These are phyloP conservation scores for Platygyra sinensis DNA, from an alignment of 64 coral and sea anemone genomes.

Conservation along the genomic window DNA sequence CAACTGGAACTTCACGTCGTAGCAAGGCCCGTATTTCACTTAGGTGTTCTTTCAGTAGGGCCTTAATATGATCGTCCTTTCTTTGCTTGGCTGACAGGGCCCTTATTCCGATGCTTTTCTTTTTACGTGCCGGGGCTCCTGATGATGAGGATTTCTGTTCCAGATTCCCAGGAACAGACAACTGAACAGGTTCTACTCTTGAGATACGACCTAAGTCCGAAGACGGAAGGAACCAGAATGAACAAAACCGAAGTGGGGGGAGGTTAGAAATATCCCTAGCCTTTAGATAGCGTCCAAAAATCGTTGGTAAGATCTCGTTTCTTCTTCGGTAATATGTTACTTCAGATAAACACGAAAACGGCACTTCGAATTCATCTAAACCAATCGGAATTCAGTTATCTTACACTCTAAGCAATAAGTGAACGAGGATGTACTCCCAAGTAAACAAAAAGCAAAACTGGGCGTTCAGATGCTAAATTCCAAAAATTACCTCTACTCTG, in stretches of 20 bases:
- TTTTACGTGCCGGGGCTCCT: conserved; percentile 42
- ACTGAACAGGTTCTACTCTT: conserved; percentile 11
- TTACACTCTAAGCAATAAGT: too few relatives aligned
- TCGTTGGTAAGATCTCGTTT: too few relatives aligned
- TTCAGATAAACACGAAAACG: too few relatives aligned
- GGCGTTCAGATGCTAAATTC: too few relatives aligned
- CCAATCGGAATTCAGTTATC: too few relatives aligned
- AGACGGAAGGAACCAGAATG: background rate
- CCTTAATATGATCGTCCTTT: conserved; percentile 72
- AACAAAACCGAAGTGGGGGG: background rate
- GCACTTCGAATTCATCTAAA: too few relatives aligned
- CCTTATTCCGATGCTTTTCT: conserved; percentile 77
- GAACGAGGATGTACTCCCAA: too few relatives aligned
- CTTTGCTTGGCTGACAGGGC: conserved; percentile 78
- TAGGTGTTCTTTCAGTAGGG: conserved; percentile 80
- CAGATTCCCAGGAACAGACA: background rate
- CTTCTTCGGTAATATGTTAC: too few relatives aligned
- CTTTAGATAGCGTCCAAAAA: too few relatives aligned
- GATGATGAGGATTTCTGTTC: conserved; percentile 34
- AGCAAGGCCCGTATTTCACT: conserved; percentile 57
- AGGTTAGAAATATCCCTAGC: too few relatives aligned
- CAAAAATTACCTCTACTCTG: background rate
- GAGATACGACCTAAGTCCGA: background rate
- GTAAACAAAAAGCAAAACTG: background rate
- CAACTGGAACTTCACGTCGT: background rate